These are phyloP conservation scores for Brachylomia viminalis DNA, from an alignment of 2,888 invertebrate species.

Conservation along the genomic window DNA sequence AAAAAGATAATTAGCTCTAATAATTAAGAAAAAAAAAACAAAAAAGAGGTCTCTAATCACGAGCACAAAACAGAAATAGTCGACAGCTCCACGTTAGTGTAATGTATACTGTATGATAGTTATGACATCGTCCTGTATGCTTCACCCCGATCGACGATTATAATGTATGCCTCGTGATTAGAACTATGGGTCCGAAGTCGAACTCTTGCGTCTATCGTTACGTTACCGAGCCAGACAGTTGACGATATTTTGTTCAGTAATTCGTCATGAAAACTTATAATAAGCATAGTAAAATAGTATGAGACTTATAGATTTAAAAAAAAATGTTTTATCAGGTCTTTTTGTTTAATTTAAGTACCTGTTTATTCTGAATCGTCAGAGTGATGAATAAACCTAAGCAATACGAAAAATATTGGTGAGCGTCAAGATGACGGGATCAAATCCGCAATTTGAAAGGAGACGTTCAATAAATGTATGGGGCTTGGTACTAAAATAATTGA, in stretches of 20 bases:
- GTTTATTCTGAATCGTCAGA: background rate
- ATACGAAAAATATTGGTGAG: background rate
- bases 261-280: constrained; percentile 8
- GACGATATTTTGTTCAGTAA: constrained; percentile 12
- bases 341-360: too few relatives aligned
- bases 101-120: background rate
- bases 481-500: too few relatives aligned
- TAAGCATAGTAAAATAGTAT: background rate
- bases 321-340: background rate
- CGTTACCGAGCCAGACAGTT: constrained; percentile 1
- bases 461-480: too few relatives aligned
- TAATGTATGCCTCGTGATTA: constrained; percentile 37
- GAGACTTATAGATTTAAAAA: background rate
- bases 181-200: constrained; percentile 41
- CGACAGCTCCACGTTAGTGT: too few relatives aligned
- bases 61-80: too few relatives aligned
- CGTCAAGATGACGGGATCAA: too few relatives aligned
- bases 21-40: too few relatives aligned
- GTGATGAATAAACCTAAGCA: background rate
- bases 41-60: too few relatives aligned
- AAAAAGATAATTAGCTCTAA: too few relatives aligned
- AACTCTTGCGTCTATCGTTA: constrained; percentile 10
- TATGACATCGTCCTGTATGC: background rate
- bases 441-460: too few relatives aligned
- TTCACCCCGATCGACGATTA: constrained; percentile 4